These are phyloP conservation scores for Drosophila anceps DNA, from an alignment of 2,888 invertebrate species.

Conservation along the genomic window DNA sequence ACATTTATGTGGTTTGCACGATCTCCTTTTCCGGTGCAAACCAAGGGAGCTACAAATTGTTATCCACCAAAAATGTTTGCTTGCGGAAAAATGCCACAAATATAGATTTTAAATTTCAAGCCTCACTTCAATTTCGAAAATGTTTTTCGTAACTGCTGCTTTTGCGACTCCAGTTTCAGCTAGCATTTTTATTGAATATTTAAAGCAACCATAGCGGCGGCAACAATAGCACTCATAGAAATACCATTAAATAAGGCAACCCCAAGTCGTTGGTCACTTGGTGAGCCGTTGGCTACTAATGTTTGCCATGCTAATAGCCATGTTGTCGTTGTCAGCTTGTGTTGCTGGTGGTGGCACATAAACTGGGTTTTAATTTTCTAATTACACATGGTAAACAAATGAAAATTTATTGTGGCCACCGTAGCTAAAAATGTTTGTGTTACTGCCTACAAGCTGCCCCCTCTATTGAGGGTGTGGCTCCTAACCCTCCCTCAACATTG, in stretches of 20 bases:
- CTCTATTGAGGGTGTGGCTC: conserved; percentile 24
- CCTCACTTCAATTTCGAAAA: conserved; percentile 25
- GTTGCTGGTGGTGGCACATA: conserved; percentile 58
- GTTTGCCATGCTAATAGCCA: conserved; percentile 42
- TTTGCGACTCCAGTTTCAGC: not conserved
- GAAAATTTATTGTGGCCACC: conserved; percentile 75
- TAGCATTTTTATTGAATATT: conserved; percentile 27
- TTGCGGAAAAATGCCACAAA: conserved; percentile 16
- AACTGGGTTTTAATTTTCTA: conserved; percentile 81
- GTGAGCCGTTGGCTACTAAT: conserved; percentile 33
- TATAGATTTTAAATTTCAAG: conserved; percentile 24
- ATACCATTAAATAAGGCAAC: conserved; percentile 18
- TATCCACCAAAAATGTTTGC: conserved; percentile 28
- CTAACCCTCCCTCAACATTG: conserved; percentile 28
- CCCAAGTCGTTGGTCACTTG: conserved; percentile 62
- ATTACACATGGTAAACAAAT: conserved; percentile 80
- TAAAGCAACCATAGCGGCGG: conserved; percentile 28
- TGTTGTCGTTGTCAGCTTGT: conserved; percentile 41
- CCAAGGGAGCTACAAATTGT: conserved; percentile 43
- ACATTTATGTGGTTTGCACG: conserved; percentile 51
- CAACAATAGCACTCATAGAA: conserved; percentile 21
- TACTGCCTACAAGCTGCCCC: conserved; percentile 27
- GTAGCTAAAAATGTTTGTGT: conserved; percentile 42
- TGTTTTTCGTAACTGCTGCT: conserved; percentile 25
- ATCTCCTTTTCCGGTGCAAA: conserved; percentile 20